Evolutionary conservation across 2,797 vertebrate species (phyloP).

Genomic region (Phyllotis vaccarum): DNA sequence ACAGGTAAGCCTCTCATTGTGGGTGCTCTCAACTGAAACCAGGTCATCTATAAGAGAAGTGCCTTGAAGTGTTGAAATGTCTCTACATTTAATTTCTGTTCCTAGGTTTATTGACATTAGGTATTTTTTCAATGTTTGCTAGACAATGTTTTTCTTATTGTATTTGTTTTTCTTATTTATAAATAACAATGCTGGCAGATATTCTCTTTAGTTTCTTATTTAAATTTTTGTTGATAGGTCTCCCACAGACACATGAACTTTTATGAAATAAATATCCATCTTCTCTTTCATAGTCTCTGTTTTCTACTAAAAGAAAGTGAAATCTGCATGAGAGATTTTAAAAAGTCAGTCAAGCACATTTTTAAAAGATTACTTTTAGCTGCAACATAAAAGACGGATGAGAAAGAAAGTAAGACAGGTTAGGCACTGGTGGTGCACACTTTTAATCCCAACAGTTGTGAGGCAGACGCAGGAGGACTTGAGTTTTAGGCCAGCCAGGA

Average conservation of each 20-base stretch:
- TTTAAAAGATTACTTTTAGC: slow-evolving; percentile 16
- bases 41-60: not conserved
- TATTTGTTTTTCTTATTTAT: not conserved
- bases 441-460: not conserved
- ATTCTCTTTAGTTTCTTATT: slow-evolving; percentile 26
- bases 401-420: not conserved
- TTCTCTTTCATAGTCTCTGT: slow-evolving; percentile 5
- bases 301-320: not conserved
- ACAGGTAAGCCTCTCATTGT: not conserved
- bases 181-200: slow-evolving; percentile 1
- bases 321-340: slow-evolving; percentile 45
- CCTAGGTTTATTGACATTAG: slow-evolving; percentile 4
- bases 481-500: not conserved
- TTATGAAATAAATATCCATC: slow-evolving; percentile 6
- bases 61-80: not conserved
- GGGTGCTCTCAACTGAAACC: not conserved
- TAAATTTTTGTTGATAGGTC: not conserved
- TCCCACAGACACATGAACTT: not conserved
- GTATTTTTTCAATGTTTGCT: not conserved
- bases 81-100: slow-evolving; percentile 41
- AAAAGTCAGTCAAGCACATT: not conserved
- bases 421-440: not conserved
- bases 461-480: not conserved
- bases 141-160: not conserved
- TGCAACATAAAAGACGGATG: slow-evolving; percentile 29